Evolutionary conservation across 2,113 vertebrate genomes (phyloP).

Genomic region (Fulica atra): DNA sequence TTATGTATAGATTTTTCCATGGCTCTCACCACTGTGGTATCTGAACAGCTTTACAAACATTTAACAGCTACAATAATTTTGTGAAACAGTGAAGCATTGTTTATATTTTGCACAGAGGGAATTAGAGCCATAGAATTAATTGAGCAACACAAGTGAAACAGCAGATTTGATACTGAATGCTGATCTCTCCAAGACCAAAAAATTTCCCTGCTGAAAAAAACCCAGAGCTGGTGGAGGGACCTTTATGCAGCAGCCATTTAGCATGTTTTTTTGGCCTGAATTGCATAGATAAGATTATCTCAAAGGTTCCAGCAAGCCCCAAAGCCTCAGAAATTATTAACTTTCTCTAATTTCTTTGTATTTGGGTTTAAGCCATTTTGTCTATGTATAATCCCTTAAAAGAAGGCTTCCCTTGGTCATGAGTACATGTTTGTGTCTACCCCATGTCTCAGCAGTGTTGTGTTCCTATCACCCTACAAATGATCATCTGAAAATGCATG

Average conservation of each 20-base stretch:
- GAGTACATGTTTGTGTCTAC: neutral
- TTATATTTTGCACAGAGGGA: neutral
- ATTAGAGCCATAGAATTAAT: neutral
- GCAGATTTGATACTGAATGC: neutral
- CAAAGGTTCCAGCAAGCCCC: neutral
- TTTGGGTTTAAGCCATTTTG: neutral
- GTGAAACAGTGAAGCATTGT: neutral
- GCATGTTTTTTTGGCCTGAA: neutral
- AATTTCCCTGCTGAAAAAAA: neutral
- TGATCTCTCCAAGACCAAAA: neutral
- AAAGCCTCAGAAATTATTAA: neutral
- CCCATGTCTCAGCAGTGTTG: neutral
- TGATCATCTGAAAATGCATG: neutral
- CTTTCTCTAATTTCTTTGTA: neutral
- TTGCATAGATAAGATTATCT: neutral
- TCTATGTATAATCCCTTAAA: neutral
- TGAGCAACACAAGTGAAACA: neutral
- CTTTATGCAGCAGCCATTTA: neutral
- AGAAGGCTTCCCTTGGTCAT: neutral
- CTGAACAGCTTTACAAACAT: neutral
- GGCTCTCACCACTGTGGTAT: conserved; percentile 6
- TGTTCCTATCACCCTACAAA: neutral
- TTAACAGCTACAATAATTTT: neutral
- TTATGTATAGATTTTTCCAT: conserved; percentile 40
- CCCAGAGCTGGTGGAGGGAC: neutral